These are phyloP conservation scores for Passerculus sandwichensis DNA, from an alignment of 2,797 vertebrate species.

Conservation along the genomic window DNA sequence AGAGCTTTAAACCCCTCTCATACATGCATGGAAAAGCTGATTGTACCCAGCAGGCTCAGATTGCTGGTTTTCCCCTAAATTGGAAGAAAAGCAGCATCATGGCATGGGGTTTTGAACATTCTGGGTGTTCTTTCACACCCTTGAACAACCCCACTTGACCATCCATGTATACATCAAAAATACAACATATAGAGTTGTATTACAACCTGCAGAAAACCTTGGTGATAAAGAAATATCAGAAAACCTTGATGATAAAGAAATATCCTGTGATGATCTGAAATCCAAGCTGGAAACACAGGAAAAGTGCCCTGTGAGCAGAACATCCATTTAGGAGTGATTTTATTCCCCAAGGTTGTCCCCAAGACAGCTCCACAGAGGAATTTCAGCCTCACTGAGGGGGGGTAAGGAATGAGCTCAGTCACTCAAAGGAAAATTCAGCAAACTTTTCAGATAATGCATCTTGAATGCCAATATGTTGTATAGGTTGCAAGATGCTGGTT, in stretches of 20 bases:
- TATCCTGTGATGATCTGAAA: not conserved
- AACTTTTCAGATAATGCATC: slow-evolving; percentile 8
- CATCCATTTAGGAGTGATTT: fast-evolving
- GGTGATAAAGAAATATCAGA: not conserved
- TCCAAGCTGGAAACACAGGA: not conserved
- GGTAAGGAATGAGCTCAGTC: not conserved
- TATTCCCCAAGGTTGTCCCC: not conserved
- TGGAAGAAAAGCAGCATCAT: not conserved
- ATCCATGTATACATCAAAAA: fast-evolving
- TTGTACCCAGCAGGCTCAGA: not conserved
- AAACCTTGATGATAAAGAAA: not conserved
- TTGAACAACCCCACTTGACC: not conserved
- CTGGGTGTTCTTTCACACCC: not conserved
- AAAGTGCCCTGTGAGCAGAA: not conserved
- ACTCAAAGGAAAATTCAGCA: slow-evolving; percentile 28
- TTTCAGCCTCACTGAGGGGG: not conserved
- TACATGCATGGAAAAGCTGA: fast-evolving
- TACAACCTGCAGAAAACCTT: not conserved
- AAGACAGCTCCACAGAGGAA: not conserved
- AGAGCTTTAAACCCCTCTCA: not conserved
- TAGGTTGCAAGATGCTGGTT: slow-evolving; percentile 3
- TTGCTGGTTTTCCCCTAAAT: not conserved
- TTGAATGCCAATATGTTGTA: not conserved
- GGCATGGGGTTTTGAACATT: not conserved
- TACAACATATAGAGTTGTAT: fast-evolving